phyloP scores from a whole-genome alignment of 2,113 vertebrate genomes.

The Aegithalos caudatus region DNA sequence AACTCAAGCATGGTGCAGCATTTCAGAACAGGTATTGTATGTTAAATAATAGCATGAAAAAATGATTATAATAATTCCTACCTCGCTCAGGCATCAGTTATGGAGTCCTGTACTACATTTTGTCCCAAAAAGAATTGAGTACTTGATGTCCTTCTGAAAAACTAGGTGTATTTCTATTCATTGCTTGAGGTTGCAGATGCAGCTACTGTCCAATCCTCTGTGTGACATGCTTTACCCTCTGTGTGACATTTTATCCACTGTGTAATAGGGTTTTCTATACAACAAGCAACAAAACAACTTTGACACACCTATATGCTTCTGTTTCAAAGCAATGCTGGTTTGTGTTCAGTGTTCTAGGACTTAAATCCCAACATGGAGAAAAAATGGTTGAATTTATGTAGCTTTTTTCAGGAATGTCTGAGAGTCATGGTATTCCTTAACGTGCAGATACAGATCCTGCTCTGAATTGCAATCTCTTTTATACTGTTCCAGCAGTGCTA shows the following conservation, averaged over 20 bases:
- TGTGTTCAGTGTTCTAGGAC: accelerated
- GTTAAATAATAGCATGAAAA: not conserved
- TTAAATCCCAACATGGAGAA: not conserved
- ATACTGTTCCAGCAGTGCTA: not conserved
- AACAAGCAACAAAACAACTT: not conserved
- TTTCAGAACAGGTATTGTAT: not conserved
- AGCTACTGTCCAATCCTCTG: accelerated
- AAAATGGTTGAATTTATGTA: not conserved
- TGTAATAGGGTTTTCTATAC: not conserved
- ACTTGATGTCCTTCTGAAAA: not conserved
- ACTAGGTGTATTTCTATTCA: not conserved
- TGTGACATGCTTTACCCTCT: no score
- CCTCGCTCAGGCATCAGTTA: not conserved
- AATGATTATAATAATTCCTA: not conserved
- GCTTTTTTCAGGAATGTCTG: not conserved
- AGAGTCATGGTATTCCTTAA: not conserved
- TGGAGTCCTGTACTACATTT: not conserved
- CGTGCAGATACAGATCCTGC: not conserved
- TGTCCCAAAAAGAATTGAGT: not conserved
- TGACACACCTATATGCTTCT: not conserved
- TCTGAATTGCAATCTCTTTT: not conserved
- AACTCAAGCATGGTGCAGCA: not conserved
- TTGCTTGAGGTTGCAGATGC: not conserved
- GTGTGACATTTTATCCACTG: not conserved
- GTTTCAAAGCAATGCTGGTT: not conserved